Base-by-base conservation (phyloP, 2,797 vertebrate species). In the Myripristis murdjan region DNA sequence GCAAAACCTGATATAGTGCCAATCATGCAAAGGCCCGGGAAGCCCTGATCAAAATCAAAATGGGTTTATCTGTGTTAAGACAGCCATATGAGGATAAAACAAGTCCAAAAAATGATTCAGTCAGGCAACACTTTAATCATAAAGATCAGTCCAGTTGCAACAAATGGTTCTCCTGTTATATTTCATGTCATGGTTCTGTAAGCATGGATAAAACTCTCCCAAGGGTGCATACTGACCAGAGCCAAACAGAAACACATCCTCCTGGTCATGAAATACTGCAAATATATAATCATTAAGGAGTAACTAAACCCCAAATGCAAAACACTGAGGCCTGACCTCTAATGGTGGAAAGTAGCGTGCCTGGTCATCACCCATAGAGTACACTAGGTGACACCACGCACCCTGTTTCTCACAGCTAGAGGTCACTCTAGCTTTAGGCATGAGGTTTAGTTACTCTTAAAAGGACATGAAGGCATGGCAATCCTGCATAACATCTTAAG, bases 221-320 rank as follows among this genome's bases (percentile, higher is more conserved):
- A 33, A 2, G 31, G 6, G 31, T 33, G 31, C 33, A 51, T 51
- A 16, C 33, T 64, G 52, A 75, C 31, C 24, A 60, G 11, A 64
- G 62, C 46, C 41, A 5, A 56, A 53, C 35, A 37, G 35, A 11
- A 35, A 12, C 35, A 43, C 2, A n/a, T 51, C 35, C 35, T 37
- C 35, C 35, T 10, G 35, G 35, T 37, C 9, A 37, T 37, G 2
- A 6, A 37, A 71, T 26, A 35, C 24, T 28, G 48, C 31, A 1
- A n/a, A 28, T 52, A 2, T 37, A 35, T 24, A 24, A 61, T 44
- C 26, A 43, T 46, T 10, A 44, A 51, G n/a, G n/a, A n/a, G n/a
- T n/a, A n/a, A n/a, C n/a, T n/a, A n/a, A n/a, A n/a, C n/a, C n/a
- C n/a, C n/a, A n/a, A n/a, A n/a, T n/a, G n/a, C n/a, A n/a, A n/a